phyloP scores from a whole-genome alignment of 2,113 vertebrate genomes.

The Aplodontia rufa region DNA sequence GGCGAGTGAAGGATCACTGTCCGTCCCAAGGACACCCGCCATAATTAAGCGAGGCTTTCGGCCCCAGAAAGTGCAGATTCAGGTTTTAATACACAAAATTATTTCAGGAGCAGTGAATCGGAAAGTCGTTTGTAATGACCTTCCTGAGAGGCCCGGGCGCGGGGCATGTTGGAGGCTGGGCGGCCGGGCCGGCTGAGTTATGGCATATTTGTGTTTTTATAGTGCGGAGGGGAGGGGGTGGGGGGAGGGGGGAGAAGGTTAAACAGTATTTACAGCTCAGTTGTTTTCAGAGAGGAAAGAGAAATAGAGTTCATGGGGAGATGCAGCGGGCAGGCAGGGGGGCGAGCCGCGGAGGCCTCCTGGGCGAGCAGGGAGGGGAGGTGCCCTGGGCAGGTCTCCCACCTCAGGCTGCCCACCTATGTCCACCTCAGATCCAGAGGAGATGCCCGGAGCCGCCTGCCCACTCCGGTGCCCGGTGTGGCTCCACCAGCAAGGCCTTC shows the following conservation, averaged over 20 bases:
- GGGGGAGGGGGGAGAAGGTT: constrained; percentile 91
- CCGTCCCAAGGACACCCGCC: constrained; percentile 99
- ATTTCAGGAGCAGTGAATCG: constrained; percentile 99
- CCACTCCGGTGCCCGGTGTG: background rate
- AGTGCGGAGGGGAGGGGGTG: constrained; percentile 92
- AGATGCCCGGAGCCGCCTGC: background rate
- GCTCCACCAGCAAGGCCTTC: background rate
- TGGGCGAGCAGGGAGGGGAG: constrained; percentile 76
- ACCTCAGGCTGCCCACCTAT: background rate
- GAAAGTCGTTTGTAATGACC: constrained; percentile 99
- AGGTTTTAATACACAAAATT: constrained; percentile 99
- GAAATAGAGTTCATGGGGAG: constrained; percentile 91
- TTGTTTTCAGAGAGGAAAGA: constrained; percentile 98
- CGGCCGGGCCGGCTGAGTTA: constrained; percentile 97
- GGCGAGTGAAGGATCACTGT: constrained; percentile 98
- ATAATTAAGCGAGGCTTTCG: constrained; percentile 99
- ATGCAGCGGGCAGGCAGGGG: constrained; percentile 80
- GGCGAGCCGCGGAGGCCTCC: constrained; percentile 35
- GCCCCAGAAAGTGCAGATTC: constrained; percentile 99
- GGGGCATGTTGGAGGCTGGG: constrained; percentile 98
- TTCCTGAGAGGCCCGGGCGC: constrained; percentile 98
- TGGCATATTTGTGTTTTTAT: constrained; percentile 99
- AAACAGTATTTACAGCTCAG: constrained; percentile 99
- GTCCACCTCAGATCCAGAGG: background rate
- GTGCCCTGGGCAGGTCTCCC: background rate